A percentile compares a stretch with the other conserved stretches of the same genome.
These are phyloP conservation scores for Rhynchonema sp. DNA, from an alignment of 2,888 invertebrate species.

Conservation along the genomic window DNA sequence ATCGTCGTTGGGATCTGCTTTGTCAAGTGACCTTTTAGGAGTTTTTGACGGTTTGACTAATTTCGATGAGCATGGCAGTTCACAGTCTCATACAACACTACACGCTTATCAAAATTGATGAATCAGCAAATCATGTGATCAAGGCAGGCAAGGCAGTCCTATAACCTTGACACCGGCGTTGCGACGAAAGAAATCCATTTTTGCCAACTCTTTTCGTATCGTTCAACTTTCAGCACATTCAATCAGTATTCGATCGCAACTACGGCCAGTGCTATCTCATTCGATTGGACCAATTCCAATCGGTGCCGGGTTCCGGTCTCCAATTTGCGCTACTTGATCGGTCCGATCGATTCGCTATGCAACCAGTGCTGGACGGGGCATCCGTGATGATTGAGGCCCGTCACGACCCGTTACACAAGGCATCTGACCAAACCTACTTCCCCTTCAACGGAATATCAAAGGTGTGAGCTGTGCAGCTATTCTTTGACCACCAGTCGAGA, in stretches of 20 bases:
- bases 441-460: neutral
- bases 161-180: too few relatives aligned
- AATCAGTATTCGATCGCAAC: neutral
- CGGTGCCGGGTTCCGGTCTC: neutral
- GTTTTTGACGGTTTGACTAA: neutral
- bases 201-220: too few relatives aligned
- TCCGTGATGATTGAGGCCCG: neutral
- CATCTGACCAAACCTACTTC: neutral
- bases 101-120: too few relatives aligned
- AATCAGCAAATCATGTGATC: too few relatives aligned
- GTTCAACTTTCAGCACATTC: too few relatives aligned
- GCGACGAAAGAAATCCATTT: too few relatives aligned
- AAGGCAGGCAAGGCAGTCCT: too few relatives aligned
- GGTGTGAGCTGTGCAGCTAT: neutral
- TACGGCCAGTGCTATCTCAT: neutral
- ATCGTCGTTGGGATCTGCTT: neutral
- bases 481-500: too few relatives aligned
- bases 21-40: neutral
- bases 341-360: neutral
- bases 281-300: neutral
- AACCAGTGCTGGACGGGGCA: neutral
- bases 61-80: too few relatives aligned
- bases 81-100: too few relatives aligned
- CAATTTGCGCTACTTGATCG: neutral
- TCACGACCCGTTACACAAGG: neutral